These are phyloP conservation scores for Geotrupes spiniger DNA, from an alignment of 2,888 invertebrate species.

Conservation along the genomic window DNA sequence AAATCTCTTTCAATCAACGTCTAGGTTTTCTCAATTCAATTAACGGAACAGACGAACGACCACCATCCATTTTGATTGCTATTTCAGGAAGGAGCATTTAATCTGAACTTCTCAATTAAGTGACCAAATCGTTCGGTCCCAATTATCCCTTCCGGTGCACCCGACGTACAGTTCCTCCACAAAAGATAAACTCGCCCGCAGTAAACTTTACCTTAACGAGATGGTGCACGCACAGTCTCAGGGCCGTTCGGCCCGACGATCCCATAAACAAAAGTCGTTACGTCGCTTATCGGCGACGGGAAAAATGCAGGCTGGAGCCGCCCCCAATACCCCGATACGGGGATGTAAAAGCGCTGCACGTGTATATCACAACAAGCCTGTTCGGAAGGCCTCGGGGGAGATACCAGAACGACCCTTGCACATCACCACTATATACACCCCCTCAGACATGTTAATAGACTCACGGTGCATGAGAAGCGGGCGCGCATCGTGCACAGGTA, in stretches of 20 bases:
- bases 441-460: conserved; percentile 6
- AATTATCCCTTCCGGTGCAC: no score
- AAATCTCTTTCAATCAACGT: no score
- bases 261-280: conserved; percentile 4
- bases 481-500: neutral
- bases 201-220: no score
- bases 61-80: no score
- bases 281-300: neutral
- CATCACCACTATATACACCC: neutral
- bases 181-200: no score
- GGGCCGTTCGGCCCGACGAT: neutral
- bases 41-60: no score
- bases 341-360: neutral
- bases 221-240: neutral
- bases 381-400: neutral
- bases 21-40: no score
- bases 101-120: no score
- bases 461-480: neutral
- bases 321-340: neutral
- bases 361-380: neutral
- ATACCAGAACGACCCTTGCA: conserved; percentile 1
- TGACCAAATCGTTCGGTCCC: no score
- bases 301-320: neutral
- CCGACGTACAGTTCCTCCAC: no score
- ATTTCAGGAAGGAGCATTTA: no score